Percentiles rank a stretch among this genome's conserved stretches.
These are phyloP conservation scores for Galeopsomyia nigrocyanea DNA, from an alignment of 2,888 invertebrate species.

Conservation along the genomic window DNA sequence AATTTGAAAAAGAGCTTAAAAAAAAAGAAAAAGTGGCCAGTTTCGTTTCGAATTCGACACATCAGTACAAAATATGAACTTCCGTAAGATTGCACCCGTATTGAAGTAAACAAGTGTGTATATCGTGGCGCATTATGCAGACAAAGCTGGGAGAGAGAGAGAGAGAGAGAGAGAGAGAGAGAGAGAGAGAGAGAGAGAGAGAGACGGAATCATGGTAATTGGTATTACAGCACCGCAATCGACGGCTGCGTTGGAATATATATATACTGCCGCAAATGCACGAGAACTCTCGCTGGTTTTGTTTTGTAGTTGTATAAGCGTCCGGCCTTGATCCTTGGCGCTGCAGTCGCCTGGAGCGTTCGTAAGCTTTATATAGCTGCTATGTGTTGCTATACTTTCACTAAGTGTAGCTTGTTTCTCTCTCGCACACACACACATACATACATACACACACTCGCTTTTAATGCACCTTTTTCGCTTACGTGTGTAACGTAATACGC, in stretches of 20 bases:
- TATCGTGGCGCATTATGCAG: neutral
- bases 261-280: neutral
- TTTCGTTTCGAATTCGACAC: too few relatives aligned
- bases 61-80: neutral
- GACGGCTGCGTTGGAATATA: neutral
- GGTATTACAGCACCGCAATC: conserved; percentile 32
- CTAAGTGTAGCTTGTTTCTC: conserved; percentile 53
- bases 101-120: neutral
- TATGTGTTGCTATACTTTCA: conserved; percentile 62
- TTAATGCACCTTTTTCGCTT: neutral
- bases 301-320: conserved; percentile 55
- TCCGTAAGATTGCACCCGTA: conserved; percentile 6
- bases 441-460: too few relatives aligned
- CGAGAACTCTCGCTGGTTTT: conserved; percentile 25
- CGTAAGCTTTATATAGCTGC: conserved; percentile 22
- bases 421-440: too few relatives aligned
- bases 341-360: conserved; percentile 62
- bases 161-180: too few relatives aligned
- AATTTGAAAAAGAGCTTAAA: too few relatives aligned
- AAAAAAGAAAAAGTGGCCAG: too few relatives aligned
- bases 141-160: neutral
- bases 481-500: too few relatives aligned
- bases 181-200: too few relatives aligned
- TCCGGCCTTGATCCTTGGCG: conserved; percentile 68
- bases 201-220: conserved; percentile 26